Percentiles rank a stretch among this genome's conserved stretches.
phyloP scores from a whole-genome alignment of 2,113 vertebrate species.

The Verasper variegatus region DNA sequence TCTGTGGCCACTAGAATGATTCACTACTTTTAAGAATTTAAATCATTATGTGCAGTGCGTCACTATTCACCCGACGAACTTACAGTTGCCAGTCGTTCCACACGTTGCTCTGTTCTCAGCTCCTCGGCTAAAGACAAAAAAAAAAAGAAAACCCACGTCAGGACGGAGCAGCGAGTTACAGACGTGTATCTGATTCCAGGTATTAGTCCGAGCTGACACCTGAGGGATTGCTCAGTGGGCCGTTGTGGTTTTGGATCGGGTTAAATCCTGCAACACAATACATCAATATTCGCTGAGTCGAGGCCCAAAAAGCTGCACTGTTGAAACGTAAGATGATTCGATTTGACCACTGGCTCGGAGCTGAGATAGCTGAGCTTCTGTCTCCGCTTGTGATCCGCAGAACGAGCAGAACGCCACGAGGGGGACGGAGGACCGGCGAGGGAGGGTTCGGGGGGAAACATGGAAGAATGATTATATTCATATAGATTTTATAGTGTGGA shows the following conservation, averaged over 20 bases:
- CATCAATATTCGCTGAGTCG: slow-evolving; percentile 38
- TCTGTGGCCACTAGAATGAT: background rate
- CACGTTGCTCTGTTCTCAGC: background rate
- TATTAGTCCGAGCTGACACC: slow-evolving; percentile 54
- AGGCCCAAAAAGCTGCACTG: slow-evolving; percentile 11
- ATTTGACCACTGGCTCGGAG: slow-evolving; percentile 43
- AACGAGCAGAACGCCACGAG: background rate
- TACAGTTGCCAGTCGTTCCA: too few species aligned
- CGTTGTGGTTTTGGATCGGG: slow-evolving; percentile 53
- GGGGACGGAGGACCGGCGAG: background rate
- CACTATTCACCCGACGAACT: too few species aligned
- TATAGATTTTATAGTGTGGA: background rate
- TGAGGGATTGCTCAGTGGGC: slow-evolving; percentile 23
- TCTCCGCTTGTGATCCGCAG: background rate
- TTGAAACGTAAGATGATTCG: slow-evolving; percentile 43
- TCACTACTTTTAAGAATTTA: background rate
- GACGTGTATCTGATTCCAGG: slow-evolving; percentile 56
- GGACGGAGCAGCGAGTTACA: background rate
- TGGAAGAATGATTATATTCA: background rate
- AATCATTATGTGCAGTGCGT: background rate
- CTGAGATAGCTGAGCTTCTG: slow-evolving; percentile 10
- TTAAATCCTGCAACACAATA: slow-evolving; percentile 47
- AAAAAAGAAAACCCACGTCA: too few species aligned
- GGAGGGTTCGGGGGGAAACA: background rate
- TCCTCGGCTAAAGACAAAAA: background rate